A percentile compares a stretch with the other conserved stretches of the same genome.
These are phyloP conservation scores for Rhabdomys pumilio DNA, from an alignment of 2,797 vertebrate genomes.

Conservation along the genomic window DNA sequence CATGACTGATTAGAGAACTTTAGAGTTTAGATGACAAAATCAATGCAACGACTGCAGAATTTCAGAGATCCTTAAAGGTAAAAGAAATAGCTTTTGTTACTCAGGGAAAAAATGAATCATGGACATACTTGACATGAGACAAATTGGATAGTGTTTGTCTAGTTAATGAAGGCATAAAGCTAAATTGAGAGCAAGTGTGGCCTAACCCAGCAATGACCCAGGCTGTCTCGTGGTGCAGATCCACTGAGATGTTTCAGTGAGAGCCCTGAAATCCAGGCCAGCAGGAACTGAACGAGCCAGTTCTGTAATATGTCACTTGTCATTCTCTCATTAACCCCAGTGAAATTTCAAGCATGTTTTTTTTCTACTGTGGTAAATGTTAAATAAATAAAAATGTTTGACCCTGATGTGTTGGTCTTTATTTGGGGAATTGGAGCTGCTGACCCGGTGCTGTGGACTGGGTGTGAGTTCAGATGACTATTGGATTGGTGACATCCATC, in stretches of 20 bases:
- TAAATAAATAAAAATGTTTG: not conserved
- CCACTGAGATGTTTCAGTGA: not conserved
- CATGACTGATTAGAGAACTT: not conserved
- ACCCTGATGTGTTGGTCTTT: not conserved
- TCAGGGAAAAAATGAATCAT: constrained; percentile 19
- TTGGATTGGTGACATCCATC: not conserved
- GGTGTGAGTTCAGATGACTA: not conserved
- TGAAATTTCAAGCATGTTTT: constrained; percentile 36
- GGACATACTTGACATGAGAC: constrained; percentile 36
- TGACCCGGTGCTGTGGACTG: not conserved
- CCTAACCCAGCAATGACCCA: constrained; percentile 62
- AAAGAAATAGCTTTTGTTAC: constrained; percentile 45
- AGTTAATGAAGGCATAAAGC: constrained; percentile 56
- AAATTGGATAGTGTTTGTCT: constrained; percentile 26
- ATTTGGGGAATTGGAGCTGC: not conserved
- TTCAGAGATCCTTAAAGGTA: constrained; percentile 23
- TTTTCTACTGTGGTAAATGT: not conserved
- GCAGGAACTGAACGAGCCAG: not conserved
- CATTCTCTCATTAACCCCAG: constrained; percentile 67
- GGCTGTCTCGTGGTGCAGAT: not conserved
- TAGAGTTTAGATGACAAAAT: not conserved
- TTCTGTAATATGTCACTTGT: not conserved
- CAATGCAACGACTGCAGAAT: not conserved
- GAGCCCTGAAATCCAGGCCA: constrained; percentile 15
- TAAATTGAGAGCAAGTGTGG: not conserved